These are phyloP conservation scores for Lepus timidus DNA, from an alignment of 2,113 vertebrate genomes.

Conservation along the genomic window DNA sequence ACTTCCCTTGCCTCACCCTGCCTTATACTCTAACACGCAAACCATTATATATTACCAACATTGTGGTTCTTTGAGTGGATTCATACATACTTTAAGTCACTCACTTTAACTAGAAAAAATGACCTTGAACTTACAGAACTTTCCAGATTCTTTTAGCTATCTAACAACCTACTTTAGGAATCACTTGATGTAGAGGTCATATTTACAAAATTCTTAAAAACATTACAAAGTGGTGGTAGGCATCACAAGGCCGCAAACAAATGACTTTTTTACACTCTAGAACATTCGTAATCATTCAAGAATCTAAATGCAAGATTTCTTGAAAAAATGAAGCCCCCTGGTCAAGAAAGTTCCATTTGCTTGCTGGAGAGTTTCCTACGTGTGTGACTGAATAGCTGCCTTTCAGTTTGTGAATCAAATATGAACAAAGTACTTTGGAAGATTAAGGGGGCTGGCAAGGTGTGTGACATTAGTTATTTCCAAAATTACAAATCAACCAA, in stretches of 20 bases:
- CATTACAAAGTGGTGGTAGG: background rate
- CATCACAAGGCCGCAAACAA: conserved; percentile 14
- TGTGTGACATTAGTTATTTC: background rate
- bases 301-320: conserved; percentile 24
- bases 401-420: conserved; percentile 54
- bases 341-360: background rate
- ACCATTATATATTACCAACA: conserved; percentile 21
- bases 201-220: conserved; percentile 30
- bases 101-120: conserved; percentile 60
- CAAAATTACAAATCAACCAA: background rate
- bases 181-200: conserved; percentile 31
- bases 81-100: conserved; percentile 18
- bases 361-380: conserved; percentile 33
- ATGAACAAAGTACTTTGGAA: conserved; percentile 12
- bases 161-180: conserved; percentile 27
- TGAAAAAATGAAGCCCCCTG: conserved; percentile 35
- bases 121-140: conserved; percentile 41
- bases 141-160: conserved; percentile 44
- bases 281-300: conserved; percentile 19
- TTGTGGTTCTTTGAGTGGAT: background rate
- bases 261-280: background rate
- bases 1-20: conserved; percentile 21
- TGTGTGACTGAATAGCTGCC: background rate
- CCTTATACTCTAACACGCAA: background rate
- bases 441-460: background rate